These are phyloP conservation scores for Drosophila robusta DNA, from an alignment of 2,888 invertebrate species.

Conservation along the genomic window DNA sequence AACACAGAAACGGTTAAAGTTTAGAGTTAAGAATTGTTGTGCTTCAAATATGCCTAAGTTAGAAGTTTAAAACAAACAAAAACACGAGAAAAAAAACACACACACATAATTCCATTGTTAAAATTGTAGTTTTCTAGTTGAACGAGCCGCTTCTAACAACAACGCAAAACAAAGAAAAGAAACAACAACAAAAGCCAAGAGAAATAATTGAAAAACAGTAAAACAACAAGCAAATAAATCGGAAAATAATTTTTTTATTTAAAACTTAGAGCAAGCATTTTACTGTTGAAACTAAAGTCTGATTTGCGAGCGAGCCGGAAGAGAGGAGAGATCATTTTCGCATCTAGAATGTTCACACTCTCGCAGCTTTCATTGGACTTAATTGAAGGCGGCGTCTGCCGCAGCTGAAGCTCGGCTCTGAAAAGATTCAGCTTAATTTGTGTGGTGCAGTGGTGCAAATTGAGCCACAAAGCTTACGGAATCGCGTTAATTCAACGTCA, in stretches of 20 bases:
- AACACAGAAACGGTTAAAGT: conserved; percentile 66
- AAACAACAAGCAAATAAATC: conserved; percentile 34
- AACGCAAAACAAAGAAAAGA: background rate
- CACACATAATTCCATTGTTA: conserved; percentile 34
- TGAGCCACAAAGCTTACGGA: background rate
- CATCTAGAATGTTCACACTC: background rate
- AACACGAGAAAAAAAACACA: conserved; percentile 5
- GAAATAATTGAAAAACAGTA: conserved; percentile 9
- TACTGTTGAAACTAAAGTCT: background rate
- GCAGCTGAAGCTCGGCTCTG: conserved; percentile 22
- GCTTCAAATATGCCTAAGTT: conserved; percentile 58
- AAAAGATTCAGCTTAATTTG: background rate
- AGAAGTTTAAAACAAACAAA: conserved; percentile 1
- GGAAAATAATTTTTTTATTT: conserved; percentile 30
- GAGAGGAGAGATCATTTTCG: background rate
- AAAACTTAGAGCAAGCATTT: conserved; percentile 15
- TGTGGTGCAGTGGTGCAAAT: conserved; percentile 18
- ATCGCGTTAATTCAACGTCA: conserved; percentile 32
- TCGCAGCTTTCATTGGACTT: conserved; percentile 37
- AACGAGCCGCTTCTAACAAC: conserved; percentile 12
- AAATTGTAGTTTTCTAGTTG: conserved; percentile 13
- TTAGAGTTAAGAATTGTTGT: conserved; percentile 75
- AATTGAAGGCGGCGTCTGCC: conserved; percentile 48
- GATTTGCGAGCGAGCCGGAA: background rate
- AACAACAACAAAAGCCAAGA: conserved; percentile 13